phyloP scores from a whole-genome alignment of 2,113 vertebrate species.

The Grammomys dolichurus region DNA sequence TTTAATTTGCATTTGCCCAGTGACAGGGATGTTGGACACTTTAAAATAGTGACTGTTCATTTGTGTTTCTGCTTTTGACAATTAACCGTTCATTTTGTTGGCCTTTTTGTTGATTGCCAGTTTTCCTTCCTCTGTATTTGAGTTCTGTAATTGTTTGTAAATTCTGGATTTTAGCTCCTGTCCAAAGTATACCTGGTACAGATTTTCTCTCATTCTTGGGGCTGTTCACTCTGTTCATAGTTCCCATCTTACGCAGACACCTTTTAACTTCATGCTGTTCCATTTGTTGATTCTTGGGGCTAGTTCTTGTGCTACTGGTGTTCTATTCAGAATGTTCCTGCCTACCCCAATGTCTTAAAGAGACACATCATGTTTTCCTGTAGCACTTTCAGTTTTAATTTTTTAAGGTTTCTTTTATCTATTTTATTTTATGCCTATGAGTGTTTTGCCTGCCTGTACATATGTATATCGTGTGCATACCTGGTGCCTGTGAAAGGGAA shows the following conservation, averaged over 20 bases:
- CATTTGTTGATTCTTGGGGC: neutral
- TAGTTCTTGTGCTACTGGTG: no score
- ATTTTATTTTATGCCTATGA: neutral
- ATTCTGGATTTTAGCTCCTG: neutral
- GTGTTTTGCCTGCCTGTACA: neutral
- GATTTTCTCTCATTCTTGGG: neutral
- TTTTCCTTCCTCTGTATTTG: neutral
- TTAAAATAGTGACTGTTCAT: neutral
- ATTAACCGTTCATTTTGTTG: neutral
- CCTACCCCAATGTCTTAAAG: neutral
- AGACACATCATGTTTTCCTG: neutral
- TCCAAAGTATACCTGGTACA: no score
- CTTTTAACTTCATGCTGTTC: neutral
- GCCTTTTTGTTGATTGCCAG: neutral
- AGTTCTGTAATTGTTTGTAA: neutral
- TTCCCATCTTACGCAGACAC: neutral
- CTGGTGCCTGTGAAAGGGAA: neutral
- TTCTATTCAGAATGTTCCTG: neutral
- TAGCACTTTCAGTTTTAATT: neutral
- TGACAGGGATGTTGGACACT: neutral
- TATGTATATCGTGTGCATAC: neutral
- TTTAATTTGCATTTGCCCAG: neutral
- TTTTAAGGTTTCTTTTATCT: neutral
- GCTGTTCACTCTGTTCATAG: neutral
- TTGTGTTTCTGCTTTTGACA: neutral